These are phyloP conservation scores for Drosophila equinoxialis DNA, from an alignment of 1,140 invertebrate genomes.

Conservation along the genomic window DNA sequence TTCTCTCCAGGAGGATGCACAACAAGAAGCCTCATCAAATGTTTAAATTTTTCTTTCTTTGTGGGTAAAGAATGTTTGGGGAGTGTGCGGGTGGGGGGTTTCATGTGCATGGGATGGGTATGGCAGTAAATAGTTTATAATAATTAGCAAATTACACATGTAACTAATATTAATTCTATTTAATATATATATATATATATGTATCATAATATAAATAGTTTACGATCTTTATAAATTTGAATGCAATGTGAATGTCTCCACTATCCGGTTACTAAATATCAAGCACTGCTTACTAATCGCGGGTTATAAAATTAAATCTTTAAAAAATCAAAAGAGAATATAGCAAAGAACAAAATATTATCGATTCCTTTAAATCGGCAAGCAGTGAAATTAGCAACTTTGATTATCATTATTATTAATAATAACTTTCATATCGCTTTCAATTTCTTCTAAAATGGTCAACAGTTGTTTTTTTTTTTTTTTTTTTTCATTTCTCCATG, in stretches of 20 bases:
- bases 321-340: too few relatives aligned
- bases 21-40: constrained; percentile 16
- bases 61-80: constrained; percentile 23
- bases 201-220: constrained; percentile 70
- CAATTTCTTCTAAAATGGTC: constrained; percentile 61
- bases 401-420: constrained; percentile 40
- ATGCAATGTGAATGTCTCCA: constrained; percentile 56
- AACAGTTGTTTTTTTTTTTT: constrained; percentile 58
- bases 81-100: constrained; percentile 27
- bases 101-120: constrained; percentile 62
- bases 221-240: constrained; percentile 54
- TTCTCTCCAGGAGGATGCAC: constrained; percentile 39
- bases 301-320: background rate
- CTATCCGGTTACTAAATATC: background rate
- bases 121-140: constrained; percentile 80
- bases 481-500: constrained; percentile 33
- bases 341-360: background rate
- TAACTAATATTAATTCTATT: constrained; percentile 62
- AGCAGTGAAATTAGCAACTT: constrained; percentile 4
- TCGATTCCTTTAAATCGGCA: background rate
- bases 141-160: constrained; percentile 70
- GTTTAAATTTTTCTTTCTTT: constrained; percentile 4
- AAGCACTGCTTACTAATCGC: background rate
- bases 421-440: constrained; percentile 33
- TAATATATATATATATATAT: constrained; percentile 18